Evolutionary conservation across 2,888 invertebrate species (phyloP), one percentile per base, ranked within the genome.

Genomic region (Pammene aurita): DNA sequence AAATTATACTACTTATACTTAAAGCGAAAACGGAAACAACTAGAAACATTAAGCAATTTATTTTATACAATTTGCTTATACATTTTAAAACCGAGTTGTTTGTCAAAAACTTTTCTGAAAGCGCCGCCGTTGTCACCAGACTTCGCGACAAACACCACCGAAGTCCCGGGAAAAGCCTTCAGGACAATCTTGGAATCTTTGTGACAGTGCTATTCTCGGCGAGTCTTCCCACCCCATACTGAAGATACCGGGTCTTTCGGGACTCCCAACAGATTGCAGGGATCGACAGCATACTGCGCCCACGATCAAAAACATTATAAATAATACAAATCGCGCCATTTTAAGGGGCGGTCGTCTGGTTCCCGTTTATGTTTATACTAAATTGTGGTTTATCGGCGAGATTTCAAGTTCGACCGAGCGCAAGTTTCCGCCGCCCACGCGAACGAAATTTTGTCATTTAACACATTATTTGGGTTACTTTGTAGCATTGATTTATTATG

Each of bases 131-230:
- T 38, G 38, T 38, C 83, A 86, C 88, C 90, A 91, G 68, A 90
- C 88, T 74, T 89, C 87, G 18, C 90, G 84, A 66, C 90, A 90
- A 35, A 77, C 73, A 13, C 87, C 86, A 0, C 75, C 71, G 14
- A 80, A 50, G 66, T 89, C 90, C 74, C 77, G 56, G 68, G 80
- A 72, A 14, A 73, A 80, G 16, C 89, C 90, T 1, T 79, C 76
- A 0, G 83, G 83, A 57, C 90, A 90, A 0, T 63, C 73, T 5
- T 38, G 61, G 6, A 58, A 57, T 10, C 72, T 73, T 7, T 14
- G 14, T 1, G 11, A 10, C 10, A 44, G 11, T 18, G 68, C 58
- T 48, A 74, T 71, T 10, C 73, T 74, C 0, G 89, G 88, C 0
- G 90, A 89, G 54, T 90, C 88, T 35, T 82, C 80, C n/a, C 74